phyloP scores from a whole-genome alignment of 1,140 invertebrate genomes.

The Zaprionus camerounensis region DNA sequence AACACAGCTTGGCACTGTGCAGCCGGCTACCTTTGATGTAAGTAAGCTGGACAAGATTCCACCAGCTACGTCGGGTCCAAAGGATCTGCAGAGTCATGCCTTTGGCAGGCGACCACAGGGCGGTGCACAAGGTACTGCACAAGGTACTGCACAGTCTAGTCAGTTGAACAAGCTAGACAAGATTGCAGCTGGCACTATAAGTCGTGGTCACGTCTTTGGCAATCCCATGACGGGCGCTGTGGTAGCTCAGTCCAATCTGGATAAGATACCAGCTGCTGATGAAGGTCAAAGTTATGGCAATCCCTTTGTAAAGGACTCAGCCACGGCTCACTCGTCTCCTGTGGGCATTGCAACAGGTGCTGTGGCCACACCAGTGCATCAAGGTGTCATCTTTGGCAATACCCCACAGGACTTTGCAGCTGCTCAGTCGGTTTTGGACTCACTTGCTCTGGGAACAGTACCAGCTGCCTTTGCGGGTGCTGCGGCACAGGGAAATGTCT shows the following conservation, averaged over 20 bases:
- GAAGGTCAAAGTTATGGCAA: too few species aligned
- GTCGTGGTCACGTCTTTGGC: neutral
- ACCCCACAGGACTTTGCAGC: too few species aligned
- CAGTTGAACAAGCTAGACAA: neutral
- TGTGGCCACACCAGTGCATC: neutral
- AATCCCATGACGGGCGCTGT: neutral
- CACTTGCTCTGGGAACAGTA: neutral
- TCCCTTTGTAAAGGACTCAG: too few species aligned
- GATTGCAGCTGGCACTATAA: neutral
- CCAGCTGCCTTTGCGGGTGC: neutral
- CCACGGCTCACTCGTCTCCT: neutral
- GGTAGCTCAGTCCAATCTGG: too few species aligned
- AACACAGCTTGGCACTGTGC: neutral
- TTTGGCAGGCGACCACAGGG: neutral
- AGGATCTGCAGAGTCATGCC: neutral
- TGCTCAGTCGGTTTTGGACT: neutral
- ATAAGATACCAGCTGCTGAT: too few species aligned
- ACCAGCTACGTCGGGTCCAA: neutral
- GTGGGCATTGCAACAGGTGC: neutral
- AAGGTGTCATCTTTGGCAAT: neutral
- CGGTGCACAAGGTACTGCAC: neutral
- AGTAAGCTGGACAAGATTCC: neutral
- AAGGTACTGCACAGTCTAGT: neutral
- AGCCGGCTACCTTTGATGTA: neutral
- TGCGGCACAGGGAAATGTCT: neutral